Conservation (phyloP, 2,113 vertebrate genomes). For the Corvus moneduloides region DNA sequence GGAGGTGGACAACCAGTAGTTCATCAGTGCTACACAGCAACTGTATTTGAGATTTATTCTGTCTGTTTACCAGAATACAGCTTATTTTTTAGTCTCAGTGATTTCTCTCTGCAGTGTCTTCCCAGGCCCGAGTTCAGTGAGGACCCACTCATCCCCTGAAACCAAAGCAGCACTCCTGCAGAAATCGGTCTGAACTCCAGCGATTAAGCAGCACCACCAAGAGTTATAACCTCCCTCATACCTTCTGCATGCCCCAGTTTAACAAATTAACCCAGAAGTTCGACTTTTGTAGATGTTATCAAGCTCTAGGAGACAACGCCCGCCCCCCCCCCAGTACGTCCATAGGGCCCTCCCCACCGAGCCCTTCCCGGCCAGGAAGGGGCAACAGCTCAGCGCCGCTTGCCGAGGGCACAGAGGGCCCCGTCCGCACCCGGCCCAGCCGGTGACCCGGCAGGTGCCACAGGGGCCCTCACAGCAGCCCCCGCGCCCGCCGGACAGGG, state of each 20-base stretch:
- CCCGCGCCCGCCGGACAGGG: background rate
- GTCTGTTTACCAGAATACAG: background rate
- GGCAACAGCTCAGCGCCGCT: background rate
- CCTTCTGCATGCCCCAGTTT: background rate
- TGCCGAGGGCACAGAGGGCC: background rate
- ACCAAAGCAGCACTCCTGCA: background rate
- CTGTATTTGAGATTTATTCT: background rate
- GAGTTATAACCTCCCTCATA: background rate
- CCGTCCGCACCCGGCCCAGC: too few species aligned
- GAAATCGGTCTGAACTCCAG: background rate
- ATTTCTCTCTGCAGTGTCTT: background rate
- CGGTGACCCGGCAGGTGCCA: background rate
- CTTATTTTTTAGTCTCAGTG: background rate
- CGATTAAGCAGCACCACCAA: background rate
- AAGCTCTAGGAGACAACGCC: too few species aligned
- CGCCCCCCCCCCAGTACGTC: rapidly evolving
- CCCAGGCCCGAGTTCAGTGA: background rate
- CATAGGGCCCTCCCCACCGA: background rate
- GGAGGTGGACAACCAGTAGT: rapidly evolving
- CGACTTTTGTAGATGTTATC: rapidly evolving
- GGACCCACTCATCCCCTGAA: too few species aligned
- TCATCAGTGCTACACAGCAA: background rate
- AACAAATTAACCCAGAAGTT: background rate
- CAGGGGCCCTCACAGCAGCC: background rate
- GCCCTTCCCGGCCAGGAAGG: background rate